Percentiles rank a stretch among this genome's conserved stretches.
phyloP scores from a whole-genome alignment of 2,113 vertebrate species.

The Strix uralensis region DNA sequence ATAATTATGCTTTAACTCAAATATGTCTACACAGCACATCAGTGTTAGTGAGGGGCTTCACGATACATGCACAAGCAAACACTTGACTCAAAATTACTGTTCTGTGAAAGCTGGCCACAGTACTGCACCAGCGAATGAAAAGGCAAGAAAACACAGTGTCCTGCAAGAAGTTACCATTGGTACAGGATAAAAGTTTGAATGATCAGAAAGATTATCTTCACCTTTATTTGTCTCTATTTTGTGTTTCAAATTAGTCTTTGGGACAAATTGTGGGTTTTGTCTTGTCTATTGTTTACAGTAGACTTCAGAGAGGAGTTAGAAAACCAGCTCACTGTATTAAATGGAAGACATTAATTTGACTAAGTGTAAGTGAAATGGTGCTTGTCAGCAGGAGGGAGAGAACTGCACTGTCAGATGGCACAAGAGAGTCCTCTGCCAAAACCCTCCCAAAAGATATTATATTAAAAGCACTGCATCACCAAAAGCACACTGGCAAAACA shows the following conservation, averaged over 20 bases:
- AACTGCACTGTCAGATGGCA: not conserved
- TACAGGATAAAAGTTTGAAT: not conserved
- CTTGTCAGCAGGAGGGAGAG: slow-evolving; percentile 11
- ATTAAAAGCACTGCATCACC: slow-evolving; percentile 20
- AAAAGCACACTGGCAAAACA: not conserved
- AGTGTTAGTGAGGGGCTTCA: not conserved
- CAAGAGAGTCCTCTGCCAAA: slow-evolving; percentile 31
- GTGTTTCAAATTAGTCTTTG: not conserved
- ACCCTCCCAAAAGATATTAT: not conserved
- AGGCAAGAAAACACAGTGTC: not conserved
- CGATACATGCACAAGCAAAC: fast-evolving
- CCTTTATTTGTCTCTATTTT: not conserved
- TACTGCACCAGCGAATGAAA: not conserved
- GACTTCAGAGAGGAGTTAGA: not conserved
- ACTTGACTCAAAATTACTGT: not conserved
- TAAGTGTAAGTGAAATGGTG: not conserved
- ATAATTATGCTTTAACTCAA: not conserved
- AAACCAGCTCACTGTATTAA: slow-evolving; percentile 22
- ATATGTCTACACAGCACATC: not conserved
- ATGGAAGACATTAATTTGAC: slow-evolving; percentile 19
- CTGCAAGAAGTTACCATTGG: not conserved
- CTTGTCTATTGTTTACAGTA: not conserved
- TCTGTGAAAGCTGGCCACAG: not conserved
- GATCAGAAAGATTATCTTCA: not conserved
- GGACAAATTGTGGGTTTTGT: not conserved